phyloP scores from a whole-genome alignment of 2,113 vertebrate species.

The Dermatemys mawii region DNA sequence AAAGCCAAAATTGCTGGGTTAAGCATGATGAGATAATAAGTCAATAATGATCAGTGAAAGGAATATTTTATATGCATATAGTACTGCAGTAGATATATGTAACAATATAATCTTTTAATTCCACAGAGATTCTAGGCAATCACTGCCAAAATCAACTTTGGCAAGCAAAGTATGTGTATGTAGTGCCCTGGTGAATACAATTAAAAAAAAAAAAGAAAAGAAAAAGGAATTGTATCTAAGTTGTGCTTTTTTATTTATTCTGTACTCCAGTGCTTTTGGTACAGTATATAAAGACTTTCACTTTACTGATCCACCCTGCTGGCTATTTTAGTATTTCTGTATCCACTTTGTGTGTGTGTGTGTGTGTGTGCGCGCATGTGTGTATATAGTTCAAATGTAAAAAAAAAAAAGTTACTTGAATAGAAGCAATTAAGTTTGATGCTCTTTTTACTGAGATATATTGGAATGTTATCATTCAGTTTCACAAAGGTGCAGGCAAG shows the following conservation, averaged over 20 bases:
- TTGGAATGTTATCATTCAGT: slow-evolving; percentile 59
- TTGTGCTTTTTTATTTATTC: background rate
- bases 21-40: background rate
- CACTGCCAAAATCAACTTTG: background rate
- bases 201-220: background rate
- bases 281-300: background rate
- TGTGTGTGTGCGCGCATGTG: background rate
- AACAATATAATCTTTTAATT: background rate
- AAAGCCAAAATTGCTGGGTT: background rate
- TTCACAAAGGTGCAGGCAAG: slow-evolving; percentile 48
- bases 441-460: slow-evolving; percentile 43
- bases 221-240: background rate
- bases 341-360: background rate
- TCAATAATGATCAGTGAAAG: background rate
- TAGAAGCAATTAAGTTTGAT: slow-evolving; percentile 56
- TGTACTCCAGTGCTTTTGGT: background rate
- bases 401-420: slow-evolving; percentile 44
- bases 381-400: slow-evolving; percentile 39
- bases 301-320: background rate
- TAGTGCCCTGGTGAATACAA: background rate
- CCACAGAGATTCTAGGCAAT: background rate
- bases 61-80: background rate
- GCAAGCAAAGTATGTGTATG: background rate
- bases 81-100: background rate
- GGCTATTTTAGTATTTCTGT: background rate